Evolutionary conservation across 2,888 invertebrate genomes (phyloP).

Genomic region (Rhagium mordax): DNA sequence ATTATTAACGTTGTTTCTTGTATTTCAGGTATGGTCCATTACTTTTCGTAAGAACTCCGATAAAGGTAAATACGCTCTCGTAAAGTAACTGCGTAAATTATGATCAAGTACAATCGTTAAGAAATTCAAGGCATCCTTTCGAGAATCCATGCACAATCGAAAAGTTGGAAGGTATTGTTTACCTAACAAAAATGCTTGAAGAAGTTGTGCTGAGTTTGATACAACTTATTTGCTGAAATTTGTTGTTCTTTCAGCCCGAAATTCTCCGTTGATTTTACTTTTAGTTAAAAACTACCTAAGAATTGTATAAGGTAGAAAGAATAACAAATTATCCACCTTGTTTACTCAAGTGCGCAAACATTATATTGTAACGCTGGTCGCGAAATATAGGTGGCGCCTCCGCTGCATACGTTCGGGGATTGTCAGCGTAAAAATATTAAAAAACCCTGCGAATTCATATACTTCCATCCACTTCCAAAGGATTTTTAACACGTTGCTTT

Average conservation of each 20-base stretch:
- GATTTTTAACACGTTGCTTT: too few species aligned
- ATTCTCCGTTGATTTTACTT: background rate
- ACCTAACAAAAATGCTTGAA: background rate
- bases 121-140: background rate
- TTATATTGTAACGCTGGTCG: too few species aligned
- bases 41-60: background rate
- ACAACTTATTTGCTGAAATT: background rate
- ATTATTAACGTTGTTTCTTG: conserved; percentile 12
- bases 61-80: conserved; percentile 2
- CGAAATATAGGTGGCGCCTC: too few species aligned
- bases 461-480: too few species aligned
- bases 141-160: background rate
- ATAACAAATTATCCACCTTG: too few species aligned
- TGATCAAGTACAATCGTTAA: background rate
- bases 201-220: background rate
- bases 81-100: background rate
- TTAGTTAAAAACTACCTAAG: background rate
- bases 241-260: background rate
- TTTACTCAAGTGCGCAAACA: too few species aligned
- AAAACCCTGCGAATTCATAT: too few species aligned
- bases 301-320: background rate
- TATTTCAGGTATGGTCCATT: conserved; percentile 21
- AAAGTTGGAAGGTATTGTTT: conserved; percentile 10
- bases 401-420: too few species aligned
- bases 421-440: too few species aligned